Evolutionary conservation across 2,888 invertebrate species (phyloP), one percentile per base, ranked within the genome.

Genomic region (Acleris sparsana): DNA sequence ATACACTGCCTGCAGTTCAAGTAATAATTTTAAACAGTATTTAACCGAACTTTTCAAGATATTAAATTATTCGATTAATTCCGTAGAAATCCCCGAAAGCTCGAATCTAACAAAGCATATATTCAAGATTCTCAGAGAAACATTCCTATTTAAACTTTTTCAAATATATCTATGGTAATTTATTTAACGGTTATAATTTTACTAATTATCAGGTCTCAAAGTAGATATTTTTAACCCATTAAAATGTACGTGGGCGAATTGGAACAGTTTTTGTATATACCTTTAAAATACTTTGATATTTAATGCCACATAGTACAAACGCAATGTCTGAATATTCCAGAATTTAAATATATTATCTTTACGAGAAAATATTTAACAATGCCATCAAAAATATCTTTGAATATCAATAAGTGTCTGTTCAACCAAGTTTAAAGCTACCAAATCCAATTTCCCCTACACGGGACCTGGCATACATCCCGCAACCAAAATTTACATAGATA

Each of bases 1-100:
- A 63, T 29, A 61, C 49, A 56, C 64, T 55, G 64, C 64, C 64
- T 9, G 60, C 64, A 65, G 64, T 44, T 20, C 51, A 43, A 51
- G 49, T 7, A 6, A 25, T 39, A 53, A 25, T 25, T 46, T 5
- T 20, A 25, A 16, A n/a, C 25, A 33, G 33, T 33, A 33, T 33
- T 33, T 33, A 11, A 33, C 0, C 33, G 53, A 17, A 60, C 43
- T 59, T 49, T 49, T 20, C 43, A n/a, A 60, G 49, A 20, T 18
- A 53, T 39, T 13, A 25, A 64, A 53, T 6, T 3, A 48, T 33
- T 33, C 33, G 33, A 33, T 9, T 33, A 9, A 58, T 11, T 63
- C 52, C 13, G 29, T 58, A 53, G 46, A 63, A 63, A 51, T 7
- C n/a, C 48, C 39, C 39, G 11, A 9, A 58, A 43, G 6, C 33